Evolutionary conservation across 2,888 invertebrate genomes (phyloP).

Genomic region (Spilarctia lutea): DNA sequence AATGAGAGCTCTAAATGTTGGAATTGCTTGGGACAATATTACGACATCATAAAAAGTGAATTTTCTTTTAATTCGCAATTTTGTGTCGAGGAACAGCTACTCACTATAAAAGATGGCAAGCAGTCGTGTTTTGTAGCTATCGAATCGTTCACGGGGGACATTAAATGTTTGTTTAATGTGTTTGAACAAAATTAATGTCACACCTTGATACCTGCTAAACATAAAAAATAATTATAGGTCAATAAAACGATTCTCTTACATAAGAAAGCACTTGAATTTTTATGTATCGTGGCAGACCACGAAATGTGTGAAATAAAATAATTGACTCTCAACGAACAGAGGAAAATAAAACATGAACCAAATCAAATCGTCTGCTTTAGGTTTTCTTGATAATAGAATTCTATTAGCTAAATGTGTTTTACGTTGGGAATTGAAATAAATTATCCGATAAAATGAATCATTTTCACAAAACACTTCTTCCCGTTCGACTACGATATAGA

Average conservation of each 20-base stretch:
- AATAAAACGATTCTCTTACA: conserved; percentile 61
- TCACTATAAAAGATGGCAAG: conserved; percentile 70
- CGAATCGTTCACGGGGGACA: conserved; percentile 64
- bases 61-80: conserved; percentile 75
- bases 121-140: conserved; percentile 61
- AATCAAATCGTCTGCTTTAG: conserved; percentile 18
- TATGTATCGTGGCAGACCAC: conserved; percentile 23
- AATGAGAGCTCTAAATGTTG: conserved; percentile 64
- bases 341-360: conserved; percentile 25
- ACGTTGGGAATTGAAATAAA: conserved; percentile 13
- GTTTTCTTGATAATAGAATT: conserved; percentile 18
- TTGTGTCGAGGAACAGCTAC: conserved; percentile 67
- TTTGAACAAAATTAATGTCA: conserved; percentile 71
- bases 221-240: conserved; percentile 65
- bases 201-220: conserved; percentile 63
- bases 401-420: conserved; percentile 15
- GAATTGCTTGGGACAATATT: conserved; percentile 67
- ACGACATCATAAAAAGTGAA: conserved; percentile 71
- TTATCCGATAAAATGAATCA: conserved; percentile 11
- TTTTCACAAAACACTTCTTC: conserved; percentile 11
- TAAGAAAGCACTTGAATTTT: conserved; percentile 57
- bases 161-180: conserved; percentile 71
- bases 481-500: conserved; percentile 1
- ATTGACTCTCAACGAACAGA: conserved; percentile 27
- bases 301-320: conserved; percentile 19